These are phyloP conservation scores for Phoxinus dragarum DNA, from an alignment of 2,797 vertebrate species.

Conservation along the genomic window DNA sequence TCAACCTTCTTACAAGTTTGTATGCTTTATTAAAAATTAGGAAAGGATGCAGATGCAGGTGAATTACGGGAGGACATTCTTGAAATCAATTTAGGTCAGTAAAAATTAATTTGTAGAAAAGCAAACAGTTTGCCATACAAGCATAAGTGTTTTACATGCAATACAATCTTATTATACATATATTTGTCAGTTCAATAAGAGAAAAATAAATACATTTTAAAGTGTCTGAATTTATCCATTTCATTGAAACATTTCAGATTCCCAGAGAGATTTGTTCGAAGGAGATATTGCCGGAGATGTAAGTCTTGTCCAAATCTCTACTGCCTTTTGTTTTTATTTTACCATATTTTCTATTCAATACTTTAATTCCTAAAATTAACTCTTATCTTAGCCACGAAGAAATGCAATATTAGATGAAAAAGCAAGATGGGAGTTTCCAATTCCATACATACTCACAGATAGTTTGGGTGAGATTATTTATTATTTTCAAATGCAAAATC, in stretches of 20 bases:
- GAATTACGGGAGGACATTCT: constrained; percentile 84
- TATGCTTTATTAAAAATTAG: constrained; percentile 64
- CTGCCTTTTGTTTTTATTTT: background rate
- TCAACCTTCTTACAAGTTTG: background rate
- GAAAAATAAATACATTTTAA: background rate
- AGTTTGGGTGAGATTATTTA: constrained; percentile 79
- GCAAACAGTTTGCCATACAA: background rate
- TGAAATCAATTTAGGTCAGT: constrained; percentile 86
- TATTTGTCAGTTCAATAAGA: background rate
- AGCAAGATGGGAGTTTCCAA: constrained; percentile 86
- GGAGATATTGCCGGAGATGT: constrained; percentile 88
- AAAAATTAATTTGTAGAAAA: background rate
- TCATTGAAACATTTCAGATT: constrained; percentile 70
- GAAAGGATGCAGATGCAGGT: constrained; percentile 68
- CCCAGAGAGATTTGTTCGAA: constrained; percentile 83
- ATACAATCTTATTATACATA: background rate
- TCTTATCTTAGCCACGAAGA: constrained; percentile 70
- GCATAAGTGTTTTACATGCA: background rate
- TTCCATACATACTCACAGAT: constrained; percentile 90
- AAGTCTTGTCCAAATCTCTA: constrained; percentile 68
- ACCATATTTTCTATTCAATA: background rate
- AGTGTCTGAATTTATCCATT: background rate
- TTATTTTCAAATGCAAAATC: background rate
- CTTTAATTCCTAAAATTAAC: background rate
- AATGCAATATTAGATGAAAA: constrained; percentile 82